These are phyloP conservation scores for Lysiphlebus fabarum DNA, from an alignment of 1,140 invertebrate species.

Conservation along the genomic window DNA sequence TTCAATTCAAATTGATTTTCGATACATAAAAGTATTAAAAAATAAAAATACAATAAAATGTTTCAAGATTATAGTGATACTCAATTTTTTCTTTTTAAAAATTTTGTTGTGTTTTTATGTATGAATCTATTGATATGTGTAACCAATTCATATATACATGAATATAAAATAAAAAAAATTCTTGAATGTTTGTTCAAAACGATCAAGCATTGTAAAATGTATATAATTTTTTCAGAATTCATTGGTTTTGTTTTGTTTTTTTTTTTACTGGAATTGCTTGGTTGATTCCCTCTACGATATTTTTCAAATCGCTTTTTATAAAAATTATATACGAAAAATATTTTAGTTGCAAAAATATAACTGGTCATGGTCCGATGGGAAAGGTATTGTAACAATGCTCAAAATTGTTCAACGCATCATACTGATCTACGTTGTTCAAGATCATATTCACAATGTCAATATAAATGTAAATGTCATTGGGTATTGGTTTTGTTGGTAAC, in stretches of 20 bases:
- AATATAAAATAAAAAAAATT: too few species aligned
- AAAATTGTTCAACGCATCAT: slow-evolving; percentile 3
- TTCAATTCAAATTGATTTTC: background rate
- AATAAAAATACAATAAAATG: background rate
- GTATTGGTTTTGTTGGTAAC: slow-evolving; percentile 12
- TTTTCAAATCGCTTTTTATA: background rate
- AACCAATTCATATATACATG: too few species aligned
- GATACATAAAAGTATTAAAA: slow-evolving; percentile 5
- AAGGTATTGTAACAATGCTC: background rate
- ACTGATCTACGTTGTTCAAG: slow-evolving; percentile 37
- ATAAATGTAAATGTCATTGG: slow-evolving; percentile 53
- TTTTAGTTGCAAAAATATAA: background rate
- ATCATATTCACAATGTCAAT: slow-evolving; percentile 46
- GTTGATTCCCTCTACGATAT: background rate
- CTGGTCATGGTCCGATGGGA: background rate
- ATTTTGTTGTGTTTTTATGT: background rate
- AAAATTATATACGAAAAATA: slow-evolving; percentile 7
- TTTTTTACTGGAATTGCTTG: background rate
- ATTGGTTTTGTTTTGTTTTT: background rate
- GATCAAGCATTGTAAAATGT: too few species aligned
- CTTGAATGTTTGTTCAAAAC: too few species aligned
- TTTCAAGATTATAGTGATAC: background rate
- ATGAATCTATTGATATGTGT: too few species aligned
- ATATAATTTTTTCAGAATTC: background rate
- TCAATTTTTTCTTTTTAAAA: background rate